Conservation (phyloP, 2,797 vertebrate genomes). For the Sandelia bainsii region DNA sequence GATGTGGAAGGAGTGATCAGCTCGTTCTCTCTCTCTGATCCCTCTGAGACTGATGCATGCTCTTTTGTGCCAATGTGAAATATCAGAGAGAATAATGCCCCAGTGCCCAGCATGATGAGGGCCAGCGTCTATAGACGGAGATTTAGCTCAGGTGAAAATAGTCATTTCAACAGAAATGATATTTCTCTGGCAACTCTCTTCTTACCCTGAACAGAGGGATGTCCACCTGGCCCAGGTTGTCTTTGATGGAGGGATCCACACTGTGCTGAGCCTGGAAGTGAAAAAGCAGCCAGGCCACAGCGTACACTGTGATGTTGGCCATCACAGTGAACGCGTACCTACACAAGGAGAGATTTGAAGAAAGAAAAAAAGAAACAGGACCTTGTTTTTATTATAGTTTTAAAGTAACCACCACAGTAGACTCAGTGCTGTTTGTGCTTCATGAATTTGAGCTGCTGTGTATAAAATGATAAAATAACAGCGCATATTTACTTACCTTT, state of each 20-base stretch:
- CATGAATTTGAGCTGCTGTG: background rate
- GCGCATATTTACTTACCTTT: background rate
- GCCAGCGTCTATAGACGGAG: conserved; percentile 82
- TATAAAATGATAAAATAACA: background rate
- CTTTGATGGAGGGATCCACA: conserved; percentile 28
- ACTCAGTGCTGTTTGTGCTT: background rate
- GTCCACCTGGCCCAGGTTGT: conserved; percentile 83
- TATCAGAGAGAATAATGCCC: conserved; percentile 85
- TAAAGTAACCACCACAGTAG: background rate
- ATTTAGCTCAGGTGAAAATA: background rate
- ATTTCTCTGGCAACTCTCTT: background rate
- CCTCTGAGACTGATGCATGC: background rate
- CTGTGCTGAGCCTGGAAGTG: conserved; percentile 81
- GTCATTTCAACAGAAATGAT: background rate
- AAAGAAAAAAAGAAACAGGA: background rate
- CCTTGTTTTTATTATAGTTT: background rate
- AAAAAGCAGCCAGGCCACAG: conserved; percentile 89
- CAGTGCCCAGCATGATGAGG: conserved; percentile 84
- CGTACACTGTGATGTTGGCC: conserved; percentile 89
- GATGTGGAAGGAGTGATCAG: conserved; percentile 56
- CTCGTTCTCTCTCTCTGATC: conserved; percentile 41
- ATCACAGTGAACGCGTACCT: conserved; percentile 92
- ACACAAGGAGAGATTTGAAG: background rate
- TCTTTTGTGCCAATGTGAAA: conserved; percentile 91
- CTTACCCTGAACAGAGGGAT: conserved; percentile 88